Base-by-base conservation (phyloP, 2,113 vertebrate species). In the Sebastes schlegelii region DNA sequence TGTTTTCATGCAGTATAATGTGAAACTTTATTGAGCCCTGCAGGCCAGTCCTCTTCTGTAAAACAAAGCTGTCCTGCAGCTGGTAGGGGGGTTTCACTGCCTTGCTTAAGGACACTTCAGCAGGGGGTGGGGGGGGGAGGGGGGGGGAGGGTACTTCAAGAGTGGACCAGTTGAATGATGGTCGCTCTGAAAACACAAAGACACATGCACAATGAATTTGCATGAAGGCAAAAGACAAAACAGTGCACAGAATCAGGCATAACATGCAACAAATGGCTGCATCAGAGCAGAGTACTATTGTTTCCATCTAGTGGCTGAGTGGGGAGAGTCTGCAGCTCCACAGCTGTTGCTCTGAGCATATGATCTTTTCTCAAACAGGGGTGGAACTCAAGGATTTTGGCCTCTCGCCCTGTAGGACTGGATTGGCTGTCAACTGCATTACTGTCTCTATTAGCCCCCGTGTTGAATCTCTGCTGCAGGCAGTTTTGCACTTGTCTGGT, bases 221-320 rank as follows among this genome's bases (percentile, higher is more conserved):
- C 51, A n/a, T 13, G 55, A 81, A 23, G 42, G 42, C 76, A 64
- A 40, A 70, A 62, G 60, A 76, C 63, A 74, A 76, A 60, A 16
- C 16, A 6, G 63, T 48, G 75, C 57, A 77, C 46, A 83, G 76
- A 80, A 88, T 79, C 71, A 75, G 71, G 52, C 60, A 62, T 67
- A 88, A 79, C 72, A 42, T 49, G 67, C 54, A 76, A 34, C 45
- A 72, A 78, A 85, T 71, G 17, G 71, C 79, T 82, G 60, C 26
- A 77, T 1, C 17, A 48, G 80, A 49, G 89, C 42, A 75, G 77
- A 92, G 82, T 86, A 77, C 78, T 83, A 90, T 93, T 94, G 92
- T 95, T 95, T 92, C 94, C 95, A 95, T 94, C 95, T 96, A 95
- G 95, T 93, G 95, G 95, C 82, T 86, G 84, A 81, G 86, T 80